Evolutionary conservation across 2,888 invertebrate species (phyloP), one percentile per base, ranked within the genome.

Genomic region (Xanthorhoe spadicearia): DNA sequence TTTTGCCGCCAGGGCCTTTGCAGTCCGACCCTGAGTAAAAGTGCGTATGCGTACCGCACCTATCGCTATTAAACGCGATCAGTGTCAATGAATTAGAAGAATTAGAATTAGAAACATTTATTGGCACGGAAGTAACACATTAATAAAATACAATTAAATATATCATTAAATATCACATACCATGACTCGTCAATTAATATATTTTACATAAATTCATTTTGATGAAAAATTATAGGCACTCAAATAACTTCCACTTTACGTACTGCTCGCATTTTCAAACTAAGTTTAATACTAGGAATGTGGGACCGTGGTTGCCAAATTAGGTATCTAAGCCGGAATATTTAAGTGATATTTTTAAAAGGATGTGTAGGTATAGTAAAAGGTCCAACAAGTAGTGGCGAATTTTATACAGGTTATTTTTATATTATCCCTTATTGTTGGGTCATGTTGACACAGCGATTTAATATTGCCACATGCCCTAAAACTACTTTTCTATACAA

Each of bases 221-320:
- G n/a, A n/a, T n/a, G 57, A 57, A 72, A 75, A 74, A 77, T 78
- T 72, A 72, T 63, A 57, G 55, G 67, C 65, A 54, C 66, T 72
- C 65, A 58, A 48, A 64, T 61, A 67, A 65, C 65, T 53, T 55
- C 53, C 49, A 64, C 13, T 71, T 72, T 61, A 73, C 38, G 66
- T 48, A 70, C 56, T 62, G 19, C 53, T 61, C 61, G 64, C 53
- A 66, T 68, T 65, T 63, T 59, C 19, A 50, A 55, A 59, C 56
- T 43, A 38, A 46, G 46, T 46, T n/a, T 46, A 15, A 46, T 13
- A 18, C 8, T 19, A n/a, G 43, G 49, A 54, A 55, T 49, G 58
- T n/a, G 13, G 54, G 54, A 48, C 15, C 10, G 19, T 43, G 13
- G n/a, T 49, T 17, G 28, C 50, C 17, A 32, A 38, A 52, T 51